Base-by-base conservation (phyloP, 2,888 invertebrate species). In the Biston betularia region DNA sequence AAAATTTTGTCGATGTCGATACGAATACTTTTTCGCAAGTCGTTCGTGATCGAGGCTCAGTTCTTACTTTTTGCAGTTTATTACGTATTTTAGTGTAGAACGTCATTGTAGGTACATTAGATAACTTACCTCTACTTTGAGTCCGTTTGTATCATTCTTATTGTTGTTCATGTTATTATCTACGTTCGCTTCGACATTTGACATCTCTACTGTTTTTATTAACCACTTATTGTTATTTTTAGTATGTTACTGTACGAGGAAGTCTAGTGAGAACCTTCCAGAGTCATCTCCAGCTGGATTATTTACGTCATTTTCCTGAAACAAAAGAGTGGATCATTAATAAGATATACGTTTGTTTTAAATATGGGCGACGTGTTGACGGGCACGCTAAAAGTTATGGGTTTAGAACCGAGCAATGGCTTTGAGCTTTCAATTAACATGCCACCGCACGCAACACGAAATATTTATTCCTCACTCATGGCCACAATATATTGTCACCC, bases 141-240 rank as follows among this genome's bases (percentile, higher is more conserved):
- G 71, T 15, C 63, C 68, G 42, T 75, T 72, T 12, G 78, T 74
- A 46, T 85, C 84, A 42, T 84, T 87, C 71, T 86, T 89, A 73
- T 92, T 66, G 35, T 66, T 66, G 57, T 65, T 92, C 90, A 91
- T 91, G 65, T 92, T 92, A 73, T 76, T 85, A 74, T 90, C 90
- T 15, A 88, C 83, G 42, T 74, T 79, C 57, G 77, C 76, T 73
- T 88, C 87, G 63, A 79, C 74, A 70, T 82, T 86, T 53, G 89
- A 81, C 90, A 89, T 90, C 56, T 63, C 44, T 60, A 55, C 54
- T 11, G n/a, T 53, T 33, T 46, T 33, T 56, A 24, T 9, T 15
- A 38, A 60, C 12, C 1, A 2, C 1, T 24, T 2, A 2, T 1
- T 24, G 24, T 24, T 24, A 3, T 24, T 24, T 24, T 2, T 55